Base-by-base conservation (phyloP, 2,797 vertebrate genomes). In the Schizopygopsis pylzovi region DNA sequence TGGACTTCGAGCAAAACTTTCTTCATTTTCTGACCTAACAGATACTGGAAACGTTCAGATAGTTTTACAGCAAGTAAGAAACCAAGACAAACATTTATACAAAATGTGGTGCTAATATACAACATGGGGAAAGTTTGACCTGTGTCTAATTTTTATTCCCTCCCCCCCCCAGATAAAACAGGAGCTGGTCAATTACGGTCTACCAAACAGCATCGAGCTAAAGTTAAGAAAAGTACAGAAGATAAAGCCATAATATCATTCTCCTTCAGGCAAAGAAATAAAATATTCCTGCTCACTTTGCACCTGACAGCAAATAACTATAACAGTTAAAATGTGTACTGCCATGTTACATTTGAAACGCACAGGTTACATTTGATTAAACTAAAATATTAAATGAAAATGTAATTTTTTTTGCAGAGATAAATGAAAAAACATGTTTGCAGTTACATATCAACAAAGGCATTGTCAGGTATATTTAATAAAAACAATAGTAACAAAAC, bases 21-120 rank as follows among this genome's bases (percentile, higher is more conserved):
- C 28, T 11, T 81, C 79, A n/a, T 37, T 68, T 81, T 68, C 20
- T 20, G 63, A 81, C 43, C 63, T 68, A 68, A 68, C 45, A 52
- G 45, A 68, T 0, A 1, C 3, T 39, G 28, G 10, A n/a, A 81
- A 52, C 63, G 12, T 68, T 49, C 18, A 47, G 11, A 22, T 37
- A 15, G 1, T 81, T 52, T 52, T 81, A 11, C 43, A 81, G 16
- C 11, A 39, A n/a, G 79, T 81, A 68, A n/a, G 79, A 37, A 0
- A 68, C 11, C 15, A 54, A 39, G 4, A 28, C 15, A 1, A 68
- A 12, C 22, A 67, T 22, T 20, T 9, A 7, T 33, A 25, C 10
- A 33, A 67, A 22, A 37, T n/a, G 2, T 3, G 2, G 10, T 52
- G 9, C 63, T 20, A 68, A 15, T 13, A 39, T 6, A 52, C 11